Evolutionary conservation across 2,113 vertebrate species (phyloP), one percentile per base, ranked within the genome.

Genomic region (Bubo scandiacus): DNA sequence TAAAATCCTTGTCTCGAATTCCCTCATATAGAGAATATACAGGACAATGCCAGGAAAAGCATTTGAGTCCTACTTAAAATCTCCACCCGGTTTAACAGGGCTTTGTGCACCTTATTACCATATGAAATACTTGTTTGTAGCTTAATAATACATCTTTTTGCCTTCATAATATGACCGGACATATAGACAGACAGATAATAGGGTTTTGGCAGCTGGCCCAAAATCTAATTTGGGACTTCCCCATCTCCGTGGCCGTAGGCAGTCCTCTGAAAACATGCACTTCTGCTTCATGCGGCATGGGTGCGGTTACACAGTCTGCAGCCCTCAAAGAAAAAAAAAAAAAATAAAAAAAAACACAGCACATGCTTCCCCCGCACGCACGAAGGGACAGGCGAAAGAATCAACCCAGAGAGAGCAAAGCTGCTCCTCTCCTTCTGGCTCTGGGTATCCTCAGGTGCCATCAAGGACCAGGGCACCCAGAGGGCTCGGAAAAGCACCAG

Each of bases 161-260:
- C 10, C 30, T 83, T 81, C 68, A 9, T 42, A 58, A 52, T 20
- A 42, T 9, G 42, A 75, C 20, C 4, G 9, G 75, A 86, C 15
- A 65, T 55, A 85, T 11, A 11, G 61, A 72, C 47, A 71, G 91
- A 86, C 47, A 71, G 91, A 86, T 54, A 73, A 32, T 21, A 88
- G 72, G 3, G 77, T 88, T 88, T 90, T 45, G 43, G 94, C 0
- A 34, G 94, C 15, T 6, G 9, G 80, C 58, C 80, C 38, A 54
- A 62, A 77, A 66, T 81, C 91, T 95, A 88, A 81, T 94, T n/a
- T 71, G 68, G 81, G 94, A 96, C 86, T 95, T 96, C 92, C 89
- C 68, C 89, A 84, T 63, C 75, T 63, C 86, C 3, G 0, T 63
- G 84, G 47, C 30, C n/a, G 11, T 34, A 74, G n/a, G 32, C 72